Base-by-base conservation (phyloP, 1,140 invertebrate genomes). In the Drosophila orosa region DNA sequence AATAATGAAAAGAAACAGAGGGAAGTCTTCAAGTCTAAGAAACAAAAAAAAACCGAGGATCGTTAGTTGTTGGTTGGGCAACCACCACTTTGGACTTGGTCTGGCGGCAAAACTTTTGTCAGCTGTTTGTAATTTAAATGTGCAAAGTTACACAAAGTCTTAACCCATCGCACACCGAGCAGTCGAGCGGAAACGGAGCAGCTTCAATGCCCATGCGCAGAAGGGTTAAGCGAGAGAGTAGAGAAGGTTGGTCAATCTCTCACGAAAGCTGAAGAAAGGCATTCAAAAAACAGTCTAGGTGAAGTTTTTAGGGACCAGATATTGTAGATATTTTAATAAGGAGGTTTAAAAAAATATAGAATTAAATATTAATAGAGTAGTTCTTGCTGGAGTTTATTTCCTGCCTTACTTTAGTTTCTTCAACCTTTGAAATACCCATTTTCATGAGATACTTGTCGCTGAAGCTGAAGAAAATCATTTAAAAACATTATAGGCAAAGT, bases 121-220 rank as follows among this genome's bases (percentile, higher is more conserved):
- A 87, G 83, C 83, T 89, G 83, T 77, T 87, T 83, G 84, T 89
- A 87, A 87, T 87, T 87, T 89, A 80, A 89, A 87, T 83, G 79
- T 57, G 84, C 75, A 80, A 78, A 80, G 80, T 87, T 86, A 86
- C 69, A 83, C 76, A 79, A 74, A 76, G 40, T 59, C 61, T 48
- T 29, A 44, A 35, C 29, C 39, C 40, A 31, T 29, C 5, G 37
- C 59, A 56, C 63, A 57, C 61, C 58, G 4, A 4, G 31, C 66
- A 87, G 60, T 77, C 67, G 67, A 83, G 50, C 78, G 83, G 83
- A 87, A 87, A 87, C 84, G 44, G 83, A 71, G 84, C 83, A 87
- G 83, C 83, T 83, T 89, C 79, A 77, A 83, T 87, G 83, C 84
- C 58, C 83, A 80, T 79, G 82, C 62, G 82, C 83, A 50, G 35